phyloP scores from a whole-genome alignment of 2,113 vertebrate species.

The Ramphastos sulfuratus region DNA sequence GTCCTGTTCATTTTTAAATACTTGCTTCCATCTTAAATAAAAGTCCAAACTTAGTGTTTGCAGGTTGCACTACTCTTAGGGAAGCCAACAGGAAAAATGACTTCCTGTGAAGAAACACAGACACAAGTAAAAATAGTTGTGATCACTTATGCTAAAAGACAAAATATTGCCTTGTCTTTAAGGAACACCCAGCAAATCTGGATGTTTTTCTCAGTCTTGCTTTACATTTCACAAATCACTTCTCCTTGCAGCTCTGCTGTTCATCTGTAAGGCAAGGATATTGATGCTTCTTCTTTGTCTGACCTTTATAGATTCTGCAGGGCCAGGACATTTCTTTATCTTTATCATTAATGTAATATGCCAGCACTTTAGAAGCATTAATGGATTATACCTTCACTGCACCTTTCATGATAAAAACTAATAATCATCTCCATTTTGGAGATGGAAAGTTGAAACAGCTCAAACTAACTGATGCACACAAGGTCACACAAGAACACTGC shows the following conservation, averaged over 20 bases:
- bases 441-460: neutral
- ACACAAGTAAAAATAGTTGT: neutral
- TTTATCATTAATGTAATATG: conserved; percentile 29
- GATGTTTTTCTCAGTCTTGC: neutral
- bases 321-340: conserved; percentile 10
- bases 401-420: conserved; percentile 18
- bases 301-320: conserved; percentile 19
- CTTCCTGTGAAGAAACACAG: neutral
- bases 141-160: neutral
- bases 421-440: neutral
- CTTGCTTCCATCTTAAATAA: neutral
- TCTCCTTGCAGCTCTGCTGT: neutral
- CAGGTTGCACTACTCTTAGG: neutral
- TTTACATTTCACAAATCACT: conserved; percentile 30
- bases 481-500: neutral
- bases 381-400: neutral
- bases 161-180: neutral
- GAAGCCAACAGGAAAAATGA: neutral
- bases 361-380: conserved; percentile 23
- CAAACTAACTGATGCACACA: neutral
- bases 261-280: neutral
- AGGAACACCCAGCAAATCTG: neutral
- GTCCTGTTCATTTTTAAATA: neutral
- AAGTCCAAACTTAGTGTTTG: neutral
- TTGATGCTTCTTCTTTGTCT: conserved; percentile 8